Evolutionary conservation across 2,888 invertebrate species (phyloP), one percentile per base, ranked within the genome.

Genomic region (Ectemnius continuus): DNA sequence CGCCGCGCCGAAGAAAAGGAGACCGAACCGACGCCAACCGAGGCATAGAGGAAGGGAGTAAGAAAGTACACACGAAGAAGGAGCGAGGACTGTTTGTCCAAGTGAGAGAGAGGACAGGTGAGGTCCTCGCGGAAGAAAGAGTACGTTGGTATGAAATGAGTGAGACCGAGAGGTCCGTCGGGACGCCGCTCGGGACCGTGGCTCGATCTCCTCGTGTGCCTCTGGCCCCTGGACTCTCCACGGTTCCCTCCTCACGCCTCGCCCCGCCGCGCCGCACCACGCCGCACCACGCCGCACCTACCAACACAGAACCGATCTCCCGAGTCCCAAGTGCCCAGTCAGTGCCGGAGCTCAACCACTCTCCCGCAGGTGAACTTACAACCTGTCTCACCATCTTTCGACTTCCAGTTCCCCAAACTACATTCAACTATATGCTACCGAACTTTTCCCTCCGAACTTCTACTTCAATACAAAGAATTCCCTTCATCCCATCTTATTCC

Each of bases 181-280:
- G 11, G 23, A 23, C 23, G 36, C 36, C 36, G 64, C 23, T 8
- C 36, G 64, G 81, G 81, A 84, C 78, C 78, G 78, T 83, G 86
- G 80, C 83, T 81, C 84, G 86, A 86, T 87, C 87, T 84, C 78
- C 76, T 80, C 70, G 84, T 87, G 85, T 87, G 88, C 89, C 89
- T 85, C 88, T 87, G 88, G 89, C 89, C 86, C 82, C 84, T 83
- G 85, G 86, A 84, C 83, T 83, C 83, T 78, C 78, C 83, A 74
- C 78, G 73, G 65, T 69, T 81, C 23, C 23, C 23, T 23, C 3
- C 23, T 23, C 23, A 23, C n/a, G n/a, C n/a, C n/a, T n/a, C n/a
- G 23, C 2, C 23, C 23, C 23, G 23, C 2, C 23, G 23, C 23
- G 2, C 23, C 23, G 23, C 23, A 3, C 23, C 23, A 0, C 23